Evolutionary conservation across 2,113 vertebrate species (phyloP), one percentile per base, ranked within the genome.

Genomic region (Perca schrenkii): DNA sequence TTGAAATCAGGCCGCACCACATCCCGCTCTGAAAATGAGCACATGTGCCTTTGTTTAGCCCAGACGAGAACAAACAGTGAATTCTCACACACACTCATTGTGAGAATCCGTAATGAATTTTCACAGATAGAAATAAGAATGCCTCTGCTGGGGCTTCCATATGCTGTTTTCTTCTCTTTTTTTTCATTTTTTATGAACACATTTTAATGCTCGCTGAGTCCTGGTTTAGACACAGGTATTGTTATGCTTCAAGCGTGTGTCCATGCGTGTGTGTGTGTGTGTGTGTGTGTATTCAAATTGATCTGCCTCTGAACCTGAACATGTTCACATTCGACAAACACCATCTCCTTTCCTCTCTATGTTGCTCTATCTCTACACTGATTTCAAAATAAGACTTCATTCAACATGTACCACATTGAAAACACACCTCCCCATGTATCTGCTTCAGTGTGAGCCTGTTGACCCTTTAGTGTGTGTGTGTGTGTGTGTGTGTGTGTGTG

Each of bases 21-120:
- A 56, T 80, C 70, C 43, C 31, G 66, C 78, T 83, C 69, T 79
- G 83, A 90, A 83, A 87, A 90, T 19, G 74, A 86, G 83, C 86
- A 78, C 86, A 84, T 89, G 88, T 82, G 86, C 77, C 89, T 92
- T 92, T 93, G 89, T 90, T 89, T 87, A 69, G 84, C 85, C 56
- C 31, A 75, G 77, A 74, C 7, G 56, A 80, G 76, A 87, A 87
- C 78, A 89, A 90, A 86, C 79, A 49, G 67, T 16, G 13, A 64
- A 82, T 77, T 84, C 81, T 86, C 83, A 53, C 82, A 86, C 78
- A 64, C 64, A 19, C 73, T 81, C 79, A 73, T 66, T 85, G 87
- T 86, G 83, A 77, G 90, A 89, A 86, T 83, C 21, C 22, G 71
- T 86, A 87, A 89, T 89, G 81, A 89, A 82, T 89, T 87, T 90